Evolutionary conservation across 2,797 vertebrate species (phyloP), one percentile per base, ranked within the genome.

Genomic region (Silurus lanzhouensis): DNA sequence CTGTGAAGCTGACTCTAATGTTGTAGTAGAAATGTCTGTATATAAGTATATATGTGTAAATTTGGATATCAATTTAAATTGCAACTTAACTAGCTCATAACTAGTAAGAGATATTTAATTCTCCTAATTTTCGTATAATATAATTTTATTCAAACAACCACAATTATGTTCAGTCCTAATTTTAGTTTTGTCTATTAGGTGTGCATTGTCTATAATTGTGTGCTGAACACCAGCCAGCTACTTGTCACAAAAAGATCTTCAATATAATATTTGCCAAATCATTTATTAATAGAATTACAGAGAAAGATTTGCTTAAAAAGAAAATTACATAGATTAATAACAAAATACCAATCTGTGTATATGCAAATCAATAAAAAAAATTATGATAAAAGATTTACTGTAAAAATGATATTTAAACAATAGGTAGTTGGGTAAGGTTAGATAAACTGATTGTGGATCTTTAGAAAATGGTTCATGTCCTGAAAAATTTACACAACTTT

Each of bases 401-500:
- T 57, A 22, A 14, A 58, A 17, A 19, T 55, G 46, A 7, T 38
- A 31, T 57, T 68, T 31, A 48, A 31, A 25, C 3, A 48, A 64
- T 17, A 63, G 38, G 38, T 52, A 38, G 38, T 38, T 20, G 67
- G 27, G 17, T 20, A 9, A 68, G n/a, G 5, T 48, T 14, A 15
- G 19, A 82, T 58, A 58, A 60, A 27, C n/a, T 72, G 17, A 15
- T 60, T 52, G 1, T 6, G n/a, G 78, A 13, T 55, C 20, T 70
- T 25, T n/a, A 12, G 58, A 81, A 57, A 71, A 68, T 27, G n/a
- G 64, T 86, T 84, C 64, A 67, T 0, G 5, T 25, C 27, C 68
- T 87, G 78, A 88, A 87, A 87, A 87, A 87, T 87, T 87, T 86
- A 77, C 87, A 77, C 58, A 88, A 74, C 68, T 84, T 90, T 84